Conservation (phyloP, 2,797 vertebrate species). For the Oryzias sinensis region DNA sequence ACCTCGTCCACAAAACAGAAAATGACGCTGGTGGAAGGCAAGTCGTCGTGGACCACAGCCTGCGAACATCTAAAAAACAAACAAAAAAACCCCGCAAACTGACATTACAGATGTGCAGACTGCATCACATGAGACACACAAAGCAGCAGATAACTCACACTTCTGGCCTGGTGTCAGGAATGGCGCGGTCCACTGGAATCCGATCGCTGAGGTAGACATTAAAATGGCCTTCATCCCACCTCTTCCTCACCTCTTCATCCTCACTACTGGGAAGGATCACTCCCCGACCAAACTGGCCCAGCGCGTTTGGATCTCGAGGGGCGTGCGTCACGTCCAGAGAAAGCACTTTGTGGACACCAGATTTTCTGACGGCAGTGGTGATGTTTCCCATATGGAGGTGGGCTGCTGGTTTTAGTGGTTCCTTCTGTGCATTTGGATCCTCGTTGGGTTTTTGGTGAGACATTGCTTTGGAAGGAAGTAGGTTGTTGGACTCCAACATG, state of each 20-base stretch:
- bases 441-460: slow-evolving; percentile 18
- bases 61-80: slow-evolving; percentile 79
- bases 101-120: neutral
- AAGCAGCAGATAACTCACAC: slow-evolving; percentile 76
- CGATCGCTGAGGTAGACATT: slow-evolving; percentile 94
- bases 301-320: slow-evolving; percentile 81
- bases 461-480: slow-evolving; percentile 22
- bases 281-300: slow-evolving; percentile 88
- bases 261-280: slow-evolving; percentile 74
- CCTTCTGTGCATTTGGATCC: slow-evolving; percentile 3
- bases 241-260: slow-evolving; percentile 78
- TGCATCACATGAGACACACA: neutral
- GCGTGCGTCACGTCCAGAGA: slow-evolving; percentile 80
- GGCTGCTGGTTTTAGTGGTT: slow-evolving; percentile 1
- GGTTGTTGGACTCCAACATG: neutral
- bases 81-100: neutral
- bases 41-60: slow-evolving; percentile 81
- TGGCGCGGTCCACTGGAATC: slow-evolving; percentile 90
- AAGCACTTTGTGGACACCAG: slow-evolving; percentile 80
- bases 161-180: slow-evolving; percentile 89
- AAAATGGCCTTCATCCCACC: slow-evolving; percentile 95
- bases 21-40: slow-evolving; percentile 90
- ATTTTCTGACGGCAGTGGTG: slow-evolving; percentile 22
- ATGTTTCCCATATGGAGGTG: neutral
- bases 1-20: slow-evolving; percentile 98